Evolutionary conservation across 2,797 vertebrate genomes (phyloP).

Genomic region (Eleutherodactylus coqui): DNA sequence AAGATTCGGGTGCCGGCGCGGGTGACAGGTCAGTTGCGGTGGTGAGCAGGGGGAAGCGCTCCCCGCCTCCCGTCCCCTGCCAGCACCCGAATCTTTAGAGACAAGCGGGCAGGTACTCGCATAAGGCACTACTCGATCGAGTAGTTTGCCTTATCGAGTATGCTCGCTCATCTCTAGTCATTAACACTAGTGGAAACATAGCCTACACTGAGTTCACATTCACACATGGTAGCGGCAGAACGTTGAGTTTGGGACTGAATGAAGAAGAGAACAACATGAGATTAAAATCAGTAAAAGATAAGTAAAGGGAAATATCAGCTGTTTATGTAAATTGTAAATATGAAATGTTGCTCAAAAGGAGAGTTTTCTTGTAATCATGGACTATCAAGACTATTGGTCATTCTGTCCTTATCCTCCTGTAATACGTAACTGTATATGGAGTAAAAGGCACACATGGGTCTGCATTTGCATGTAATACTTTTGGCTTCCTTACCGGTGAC

Average conservation of each 20-base stretch:
- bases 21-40: no score
- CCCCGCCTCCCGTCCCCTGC: no score
- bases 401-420: not conserved
- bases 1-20: no score
- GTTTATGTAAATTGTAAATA: not conserved
- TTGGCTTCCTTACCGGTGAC: not conserved
- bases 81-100: no score
- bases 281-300: not conserved
- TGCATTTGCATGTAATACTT: constrained; percentile 24
- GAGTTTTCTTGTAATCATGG: not conserved
- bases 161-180: no score
- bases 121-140: no score
- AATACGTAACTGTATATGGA: not conserved
- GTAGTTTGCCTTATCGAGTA: no score
- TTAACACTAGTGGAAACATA: no score
- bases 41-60: no score
- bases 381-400: not conserved
- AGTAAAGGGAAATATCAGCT: not conserved
- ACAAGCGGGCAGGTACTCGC: no score
- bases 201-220: no score
- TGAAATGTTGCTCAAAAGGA: not conserved
- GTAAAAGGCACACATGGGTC: not conserved
- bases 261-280: not conserved
- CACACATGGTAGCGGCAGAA: no score
- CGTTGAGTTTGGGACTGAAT: not conserved